Percentiles rank a stretch among this genome's conserved stretches.
Evolutionary conservation across 1,140 invertebrate genomes (phyloP).

Genomic region (Frieseomelitta varia): DNA sequence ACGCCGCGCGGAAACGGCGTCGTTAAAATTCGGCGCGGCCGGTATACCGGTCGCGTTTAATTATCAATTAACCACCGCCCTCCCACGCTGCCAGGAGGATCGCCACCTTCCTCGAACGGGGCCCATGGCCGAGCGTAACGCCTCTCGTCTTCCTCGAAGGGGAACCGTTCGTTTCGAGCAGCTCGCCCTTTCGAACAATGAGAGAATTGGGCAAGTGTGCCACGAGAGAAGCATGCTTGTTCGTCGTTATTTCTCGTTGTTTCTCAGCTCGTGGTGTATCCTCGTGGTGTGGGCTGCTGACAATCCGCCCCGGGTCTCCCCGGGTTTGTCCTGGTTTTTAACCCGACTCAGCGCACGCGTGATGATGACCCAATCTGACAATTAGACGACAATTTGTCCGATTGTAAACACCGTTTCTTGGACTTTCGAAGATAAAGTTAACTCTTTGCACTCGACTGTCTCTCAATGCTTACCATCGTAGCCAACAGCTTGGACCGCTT

Average conservation of each 20-base stretch:
- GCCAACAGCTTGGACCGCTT: too few relatives aligned
- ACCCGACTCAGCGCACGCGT: too few relatives aligned
- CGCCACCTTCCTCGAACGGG: conserved; percentile 7
- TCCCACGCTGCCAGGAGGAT: conserved; percentile 55
- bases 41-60: conserved; percentile 55
- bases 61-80: conserved; percentile 66
- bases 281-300: too few relatives aligned
- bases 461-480: too few relatives aligned
- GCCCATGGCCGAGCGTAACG: not conserved
- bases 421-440: too few relatives aligned
- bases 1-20: conserved; percentile 37
- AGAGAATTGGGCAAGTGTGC: conserved; percentile 73
- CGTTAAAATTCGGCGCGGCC: conserved; percentile 52
- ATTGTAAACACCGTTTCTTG: too few relatives aligned
- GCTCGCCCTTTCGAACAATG: conserved; percentile 64
- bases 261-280: conserved; percentile 41
- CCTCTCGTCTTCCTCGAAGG: not conserved
- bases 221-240: conserved; percentile 38
- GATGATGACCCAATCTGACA: too few relatives aligned
- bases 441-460: too few relatives aligned
- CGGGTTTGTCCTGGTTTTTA: too few relatives aligned
- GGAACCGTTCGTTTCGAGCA: conserved; percentile 56
- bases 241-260: conserved; percentile 25
- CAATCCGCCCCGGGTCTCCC: too few relatives aligned
- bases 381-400: too few relatives aligned